Percentiles rank a stretch among this genome's conserved stretches.
phyloP scores from a whole-genome alignment of 2,888 invertebrate species.

The Leptopterna dolabrata region DNA sequence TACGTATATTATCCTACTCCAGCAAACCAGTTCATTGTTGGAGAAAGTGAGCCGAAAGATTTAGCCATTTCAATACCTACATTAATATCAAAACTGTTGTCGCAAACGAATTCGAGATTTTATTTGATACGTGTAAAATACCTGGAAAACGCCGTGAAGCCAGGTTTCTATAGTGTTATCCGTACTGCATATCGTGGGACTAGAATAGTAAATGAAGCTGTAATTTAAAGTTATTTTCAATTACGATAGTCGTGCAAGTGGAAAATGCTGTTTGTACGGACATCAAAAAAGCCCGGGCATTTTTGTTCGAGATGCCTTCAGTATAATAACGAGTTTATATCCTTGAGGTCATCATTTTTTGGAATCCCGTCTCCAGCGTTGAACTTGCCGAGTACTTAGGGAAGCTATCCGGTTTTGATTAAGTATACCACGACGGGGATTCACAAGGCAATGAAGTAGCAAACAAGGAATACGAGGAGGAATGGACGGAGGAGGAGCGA shows the following conservation, averaged over 20 bases:
- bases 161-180: too few species aligned
- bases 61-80: too few species aligned
- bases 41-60: too few species aligned
- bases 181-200: background rate
- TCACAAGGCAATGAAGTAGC: background rate
- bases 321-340: conserved; percentile 12
- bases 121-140: too few species aligned
- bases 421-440: conserved; percentile 16
- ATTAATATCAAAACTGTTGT: too few species aligned
- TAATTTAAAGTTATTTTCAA: background rate
- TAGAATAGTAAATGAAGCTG: background rate
- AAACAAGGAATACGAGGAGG: background rate
- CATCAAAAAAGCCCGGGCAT: background rate
- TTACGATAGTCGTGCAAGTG: background rate
- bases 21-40: too few species aligned
- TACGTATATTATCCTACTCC: too few species aligned
- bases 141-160: too few species aligned
- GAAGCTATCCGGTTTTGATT: conserved; percentile 25
- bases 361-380: background rate
- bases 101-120: too few species aligned
- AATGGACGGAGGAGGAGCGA: background rate
- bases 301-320: background rate
- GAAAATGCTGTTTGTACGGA: background rate
- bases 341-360: conserved; percentile 13
- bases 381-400: conserved; percentile 13